phyloP scores from a whole-genome alignment of 2,888 invertebrate genomes.

The Cristatella mucedo region DNA sequence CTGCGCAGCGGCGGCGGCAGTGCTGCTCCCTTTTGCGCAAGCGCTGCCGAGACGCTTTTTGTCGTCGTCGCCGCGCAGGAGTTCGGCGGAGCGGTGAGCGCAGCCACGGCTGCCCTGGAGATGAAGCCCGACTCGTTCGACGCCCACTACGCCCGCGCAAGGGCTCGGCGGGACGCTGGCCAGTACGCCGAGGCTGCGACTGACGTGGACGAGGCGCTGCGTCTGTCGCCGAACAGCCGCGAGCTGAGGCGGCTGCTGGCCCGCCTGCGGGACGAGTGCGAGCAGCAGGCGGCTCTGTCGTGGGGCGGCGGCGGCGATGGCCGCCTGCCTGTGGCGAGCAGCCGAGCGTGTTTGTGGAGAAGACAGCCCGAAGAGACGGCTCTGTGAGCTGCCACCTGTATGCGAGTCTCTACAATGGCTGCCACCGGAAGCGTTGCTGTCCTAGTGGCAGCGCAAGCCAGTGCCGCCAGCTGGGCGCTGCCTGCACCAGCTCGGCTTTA shows the following conservation, averaged over 20 bases:
- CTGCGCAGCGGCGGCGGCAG: conserved; percentile 49
- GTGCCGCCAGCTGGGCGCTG: too few species aligned
- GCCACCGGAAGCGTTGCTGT: too few species aligned
- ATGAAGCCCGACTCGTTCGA: conserved; percentile 75
- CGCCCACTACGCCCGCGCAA: conserved; percentile 75
- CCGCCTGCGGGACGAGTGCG: conserved; percentile 53
- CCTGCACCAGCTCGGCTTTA: too few species aligned
- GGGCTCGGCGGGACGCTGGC: conserved; percentile 61
- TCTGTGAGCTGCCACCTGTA: too few species aligned
- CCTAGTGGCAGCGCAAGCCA: too few species aligned
- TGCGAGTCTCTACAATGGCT: too few species aligned
- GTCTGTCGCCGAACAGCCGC: conserved; percentile 53
- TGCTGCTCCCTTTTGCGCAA: conserved; percentile 81
- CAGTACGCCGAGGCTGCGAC: conserved; percentile 48
- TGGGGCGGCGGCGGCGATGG: too few species aligned
- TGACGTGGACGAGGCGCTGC: conserved; percentile 64
- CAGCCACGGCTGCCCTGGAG: conserved; percentile 68
- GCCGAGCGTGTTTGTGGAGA: too few species aligned
- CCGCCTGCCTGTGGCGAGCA: too few species aligned
- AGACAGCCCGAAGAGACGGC: too few species aligned
- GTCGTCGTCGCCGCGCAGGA: conserved; percentile 28
- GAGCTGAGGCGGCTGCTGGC: conserved; percentile 59
- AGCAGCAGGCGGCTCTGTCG: conserved; percentile 26
- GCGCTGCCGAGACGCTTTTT: conserved; percentile 59
- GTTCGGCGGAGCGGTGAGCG: conserved; percentile 52